Base-by-base conservation (phyloP, 2,113 vertebrate species). In the Pygathrix nemaeus region DNA sequence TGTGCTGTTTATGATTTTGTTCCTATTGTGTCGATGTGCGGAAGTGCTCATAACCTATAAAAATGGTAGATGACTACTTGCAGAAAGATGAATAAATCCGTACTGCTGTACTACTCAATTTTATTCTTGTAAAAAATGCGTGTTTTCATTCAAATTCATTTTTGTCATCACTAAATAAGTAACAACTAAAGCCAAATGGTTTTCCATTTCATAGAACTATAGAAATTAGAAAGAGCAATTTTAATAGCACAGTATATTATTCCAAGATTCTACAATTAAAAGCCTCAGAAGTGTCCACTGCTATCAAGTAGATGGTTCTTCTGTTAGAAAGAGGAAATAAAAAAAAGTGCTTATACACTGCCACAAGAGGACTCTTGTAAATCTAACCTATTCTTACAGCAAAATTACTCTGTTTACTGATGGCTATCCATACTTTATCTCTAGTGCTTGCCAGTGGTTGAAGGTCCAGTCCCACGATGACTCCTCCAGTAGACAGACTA, bases 131-230 rank as follows among this genome's bases (percentile, higher is more conserved):
- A 84, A 92, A 97, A 91, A 75, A n/a, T 59, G n/a, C 76, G 45
- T 82, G 70, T 76, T 93, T 95, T 73, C 72, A 91, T 80, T 94
- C 66, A 72, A 85, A 88, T 68, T 92, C 23, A 88, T 76, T 93
- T 88, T 93, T 70, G 68, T 57, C 27, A 43, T 66, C 45, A 70
- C 18, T 40, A 78, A 85, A 81, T 76, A 95, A 81, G 61, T 50
- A 91, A 12, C 7, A 52, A 79, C 45, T 83, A 50, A 91, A 92
- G 55, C 43, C 64, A 87, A 92, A 20, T 55, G 32, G 8, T 70
- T 96, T 78, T 70, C 21, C 88, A 25, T 66, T 88, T 95, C 18
- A 21, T 17, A 43, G 23, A 85, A 79, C n/a, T 92, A 23, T 0
- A 86, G 50, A 66, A 92, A 14, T 45, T 4, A 64, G 27, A 43